Evolutionary conservation across 2,888 invertebrate species (phyloP).

Genomic region (Seladonia tumulorum): DNA sequence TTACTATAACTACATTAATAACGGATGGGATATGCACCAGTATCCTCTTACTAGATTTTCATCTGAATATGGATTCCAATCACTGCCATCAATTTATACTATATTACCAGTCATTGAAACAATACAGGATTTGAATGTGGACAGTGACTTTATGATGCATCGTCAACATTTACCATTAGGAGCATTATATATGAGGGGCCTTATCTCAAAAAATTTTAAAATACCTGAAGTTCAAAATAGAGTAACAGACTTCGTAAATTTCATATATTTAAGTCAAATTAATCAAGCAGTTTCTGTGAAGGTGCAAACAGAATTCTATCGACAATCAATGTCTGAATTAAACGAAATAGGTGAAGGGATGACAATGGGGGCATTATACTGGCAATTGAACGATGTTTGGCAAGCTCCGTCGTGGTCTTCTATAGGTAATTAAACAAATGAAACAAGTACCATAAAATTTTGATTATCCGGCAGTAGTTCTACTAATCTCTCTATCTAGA

Average conservation of each 20-base stretch:
- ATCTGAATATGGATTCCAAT: slow-evolving; percentile 98
- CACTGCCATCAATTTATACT: slow-evolving; percentile 91
- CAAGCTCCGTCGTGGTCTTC: slow-evolving; percentile 98
- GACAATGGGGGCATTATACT: slow-evolving; percentile 99
- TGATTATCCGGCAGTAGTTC: neutral
- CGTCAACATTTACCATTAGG: slow-evolving; percentile 95
- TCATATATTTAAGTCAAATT: slow-evolving; percentile 95
- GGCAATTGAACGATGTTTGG: slow-evolving; percentile 99
- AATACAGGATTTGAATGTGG: slow-evolving; percentile 85
- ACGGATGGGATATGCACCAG: slow-evolving; percentile 92
- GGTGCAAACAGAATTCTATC: slow-evolving; percentile 93
- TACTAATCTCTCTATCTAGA: no score
- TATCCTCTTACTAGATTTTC: slow-evolving; percentile 94
- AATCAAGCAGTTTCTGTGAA: slow-evolving; percentile 95
- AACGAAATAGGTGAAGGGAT: slow-evolving; percentile 86
- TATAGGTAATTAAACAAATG: slow-evolving; percentile 87
- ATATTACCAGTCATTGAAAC: slow-evolving; percentile 87
- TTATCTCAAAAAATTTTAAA: slow-evolving; percentile 88
- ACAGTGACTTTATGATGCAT: slow-evolving; percentile 88
- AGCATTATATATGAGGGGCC: slow-evolving; percentile 87
- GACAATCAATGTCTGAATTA: slow-evolving; percentile 86
- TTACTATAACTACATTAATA: slow-evolving; percentile 93
- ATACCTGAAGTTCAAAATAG: slow-evolving; percentile 86
- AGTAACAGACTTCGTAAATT: slow-evolving; percentile 87
- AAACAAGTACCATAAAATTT: neutral